Evolutionary conservation across 1,140 invertebrate genomes (phyloP).

Genomic region (Drosophila parvula): DNA sequence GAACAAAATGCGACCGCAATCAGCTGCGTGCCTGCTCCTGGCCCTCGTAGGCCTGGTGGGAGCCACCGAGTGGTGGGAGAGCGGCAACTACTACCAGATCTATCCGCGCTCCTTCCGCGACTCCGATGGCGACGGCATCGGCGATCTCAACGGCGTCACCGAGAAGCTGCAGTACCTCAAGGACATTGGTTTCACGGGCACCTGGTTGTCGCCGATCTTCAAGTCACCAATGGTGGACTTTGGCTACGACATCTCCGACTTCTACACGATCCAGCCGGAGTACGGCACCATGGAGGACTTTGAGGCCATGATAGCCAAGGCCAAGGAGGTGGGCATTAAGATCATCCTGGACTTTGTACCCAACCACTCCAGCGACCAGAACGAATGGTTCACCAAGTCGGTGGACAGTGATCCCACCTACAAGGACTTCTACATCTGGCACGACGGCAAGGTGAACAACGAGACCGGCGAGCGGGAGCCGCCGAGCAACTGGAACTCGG

Average conservation of each 20-base stretch:
- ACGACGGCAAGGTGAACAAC: conserved; percentile 81
- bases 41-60: conserved; percentile 27
- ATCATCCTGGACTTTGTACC: conserved; percentile 89
- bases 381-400: conserved; percentile 90
- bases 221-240: conserved; percentile 88
- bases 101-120: conserved; percentile 91
- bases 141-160: conserved; percentile 87
- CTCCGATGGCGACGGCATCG: conserved; percentile 89
- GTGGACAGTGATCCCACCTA: conserved; percentile 85
- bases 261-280: conserved; percentile 88
- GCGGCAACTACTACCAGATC: conserved; percentile 90
- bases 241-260: conserved; percentile 92
- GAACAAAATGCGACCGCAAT: conserved; percentile 53
- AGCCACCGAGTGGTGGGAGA: conserved; percentile 89
- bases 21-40: conserved; percentile 55
- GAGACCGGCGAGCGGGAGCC: conserved; percentile 70
- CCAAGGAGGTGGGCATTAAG: conserved; percentile 86
- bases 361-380: conserved; percentile 90
- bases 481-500: conserved; percentile 87
- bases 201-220: conserved; percentile 90
- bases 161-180: conserved; percentile 85
- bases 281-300: conserved; percentile 91
- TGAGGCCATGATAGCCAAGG: conserved; percentile 86
- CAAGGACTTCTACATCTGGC: conserved; percentile 91
- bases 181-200: conserved; percentile 85